These are phyloP conservation scores for Sebastolobus alascanus DNA, from an alignment of 2,797 vertebrate species.

Conservation along the genomic window DNA sequence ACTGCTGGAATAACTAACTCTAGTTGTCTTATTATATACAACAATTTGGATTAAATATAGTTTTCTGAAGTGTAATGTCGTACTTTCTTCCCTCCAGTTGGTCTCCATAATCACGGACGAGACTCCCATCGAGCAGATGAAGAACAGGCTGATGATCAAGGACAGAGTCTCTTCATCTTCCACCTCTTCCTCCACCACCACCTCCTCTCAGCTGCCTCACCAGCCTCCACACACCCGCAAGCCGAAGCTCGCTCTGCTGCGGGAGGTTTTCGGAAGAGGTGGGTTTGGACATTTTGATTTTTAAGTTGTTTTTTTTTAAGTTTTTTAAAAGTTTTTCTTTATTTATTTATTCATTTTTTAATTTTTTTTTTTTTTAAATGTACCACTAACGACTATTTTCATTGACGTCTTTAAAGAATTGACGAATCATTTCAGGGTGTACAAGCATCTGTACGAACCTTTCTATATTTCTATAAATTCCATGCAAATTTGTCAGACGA, in stretches of 20 bases:
- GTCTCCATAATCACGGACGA: slow-evolving; percentile 88
- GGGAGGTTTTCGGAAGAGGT: slow-evolving; percentile 88
- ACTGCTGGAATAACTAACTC: not conserved
- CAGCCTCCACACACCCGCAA: slow-evolving; percentile 83
- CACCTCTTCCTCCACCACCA: slow-evolving; percentile 39
- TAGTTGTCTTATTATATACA: not conserved
- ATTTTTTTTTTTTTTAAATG: not conserved
- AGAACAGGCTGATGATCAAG: slow-evolving; percentile 85
- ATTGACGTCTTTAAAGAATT: too few relatives aligned
- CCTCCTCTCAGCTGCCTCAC: slow-evolving; percentile 52
- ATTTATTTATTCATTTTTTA: too few relatives aligned
- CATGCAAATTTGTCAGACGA: too few relatives aligned
- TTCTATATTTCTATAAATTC: too few relatives aligned
- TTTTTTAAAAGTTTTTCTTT: too few relatives aligned
- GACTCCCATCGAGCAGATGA: slow-evolving; percentile 89
- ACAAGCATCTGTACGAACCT: too few relatives aligned
- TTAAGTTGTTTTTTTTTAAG: not conserved
- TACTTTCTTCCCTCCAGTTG: slow-evolving; percentile 70
- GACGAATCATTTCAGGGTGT: too few relatives aligned
- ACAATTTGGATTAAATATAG: not conserved
- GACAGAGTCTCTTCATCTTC: slow-evolving; percentile 64
- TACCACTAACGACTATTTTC: too few relatives aligned
- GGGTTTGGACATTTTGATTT: not conserved
- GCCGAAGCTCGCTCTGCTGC: slow-evolving; percentile 85
- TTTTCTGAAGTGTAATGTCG: not conserved